phyloP scores from a whole-genome alignment of 2,113 vertebrate species.

The Microcebus tavaratra region DNA sequence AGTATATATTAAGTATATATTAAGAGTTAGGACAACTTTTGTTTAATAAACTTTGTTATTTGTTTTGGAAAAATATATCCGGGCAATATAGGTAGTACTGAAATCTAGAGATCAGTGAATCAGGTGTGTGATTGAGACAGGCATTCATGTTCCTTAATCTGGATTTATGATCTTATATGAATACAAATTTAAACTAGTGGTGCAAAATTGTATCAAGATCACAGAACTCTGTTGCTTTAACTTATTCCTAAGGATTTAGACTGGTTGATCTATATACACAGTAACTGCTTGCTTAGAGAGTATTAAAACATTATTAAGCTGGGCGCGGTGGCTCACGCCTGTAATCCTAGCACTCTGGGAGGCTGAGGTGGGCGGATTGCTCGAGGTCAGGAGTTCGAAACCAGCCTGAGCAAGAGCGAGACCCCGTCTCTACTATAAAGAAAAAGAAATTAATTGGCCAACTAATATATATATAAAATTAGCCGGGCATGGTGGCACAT shows the following conservation, averaged over 20 bases:
- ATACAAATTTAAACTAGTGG: background rate
- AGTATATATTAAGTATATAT: background rate
- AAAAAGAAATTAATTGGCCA: too few species aligned
- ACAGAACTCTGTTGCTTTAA: background rate
- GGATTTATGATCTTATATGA: background rate
- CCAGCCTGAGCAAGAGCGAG: too few species aligned
- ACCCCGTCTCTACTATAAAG: too few species aligned
- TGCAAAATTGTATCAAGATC: background rate
- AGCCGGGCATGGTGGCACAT: too few species aligned
- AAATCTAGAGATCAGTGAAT: background rate
- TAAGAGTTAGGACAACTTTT: background rate
- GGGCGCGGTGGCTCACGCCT: too few species aligned
- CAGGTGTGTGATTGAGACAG: background rate
- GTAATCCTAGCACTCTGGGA: too few species aligned
- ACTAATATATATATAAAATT: too few species aligned
- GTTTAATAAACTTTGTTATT: background rate
- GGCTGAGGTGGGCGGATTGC: too few species aligned
- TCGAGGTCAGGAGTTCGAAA: too few species aligned
- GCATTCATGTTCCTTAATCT: background rate
- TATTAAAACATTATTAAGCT: background rate
- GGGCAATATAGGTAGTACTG: background rate
- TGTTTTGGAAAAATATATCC: background rate
- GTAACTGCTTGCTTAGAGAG: background rate
- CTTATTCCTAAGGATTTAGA: background rate
- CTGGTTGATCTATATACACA: background rate